A percentile compares a stretch with the other conserved stretches of the same genome.
Evolutionary conservation across 1,140 invertebrate species (phyloP).

Genomic region (Lordiphosa clarofinis): DNA sequence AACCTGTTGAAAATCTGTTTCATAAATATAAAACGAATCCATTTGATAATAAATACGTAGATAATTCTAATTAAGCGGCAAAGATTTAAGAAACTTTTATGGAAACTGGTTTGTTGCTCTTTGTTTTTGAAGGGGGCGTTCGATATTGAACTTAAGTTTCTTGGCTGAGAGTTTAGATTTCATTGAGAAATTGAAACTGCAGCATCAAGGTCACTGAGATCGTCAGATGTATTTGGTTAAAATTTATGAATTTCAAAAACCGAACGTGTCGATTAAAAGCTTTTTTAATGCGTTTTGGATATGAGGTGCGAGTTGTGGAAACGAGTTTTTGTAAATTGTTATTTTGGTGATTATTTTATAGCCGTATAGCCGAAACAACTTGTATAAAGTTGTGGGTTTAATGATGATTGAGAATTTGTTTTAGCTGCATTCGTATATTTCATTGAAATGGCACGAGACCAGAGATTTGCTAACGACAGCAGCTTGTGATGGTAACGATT

Average conservation of each 20-base stretch:
- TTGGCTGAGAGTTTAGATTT: conserved; percentile 20
- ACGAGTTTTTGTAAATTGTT: neutral
- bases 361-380: too few relatives aligned
- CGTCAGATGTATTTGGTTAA: too few relatives aligned
- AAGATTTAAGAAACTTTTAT: conserved; percentile 7
- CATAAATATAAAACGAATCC: conserved; percentile 21
- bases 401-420: too few relatives aligned
- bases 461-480: too few relatives aligned
- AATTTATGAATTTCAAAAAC: conserved; percentile 9
- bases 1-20: conserved; percentile 39
- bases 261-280: conserved; percentile 21
- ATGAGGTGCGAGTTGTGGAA: conserved; percentile 15
- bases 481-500: too few relatives aligned
- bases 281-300: too few relatives aligned
- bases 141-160: conserved; percentile 30
- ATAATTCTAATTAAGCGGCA: conserved; percentile 23
- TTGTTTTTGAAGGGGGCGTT: conserved; percentile 21
- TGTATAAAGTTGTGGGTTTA: too few relatives aligned
- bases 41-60: conserved; percentile 33
- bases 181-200: conserved; percentile 59
- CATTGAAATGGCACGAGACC: too few relatives aligned
- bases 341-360: neutral
- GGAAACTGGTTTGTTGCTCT: conserved; percentile 36
- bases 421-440: too few relatives aligned
- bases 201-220: conserved; percentile 39